Evolutionary conservation across 2,113 vertebrate species (phyloP).

Genomic region (Thamnophis sirtalis): DNA sequence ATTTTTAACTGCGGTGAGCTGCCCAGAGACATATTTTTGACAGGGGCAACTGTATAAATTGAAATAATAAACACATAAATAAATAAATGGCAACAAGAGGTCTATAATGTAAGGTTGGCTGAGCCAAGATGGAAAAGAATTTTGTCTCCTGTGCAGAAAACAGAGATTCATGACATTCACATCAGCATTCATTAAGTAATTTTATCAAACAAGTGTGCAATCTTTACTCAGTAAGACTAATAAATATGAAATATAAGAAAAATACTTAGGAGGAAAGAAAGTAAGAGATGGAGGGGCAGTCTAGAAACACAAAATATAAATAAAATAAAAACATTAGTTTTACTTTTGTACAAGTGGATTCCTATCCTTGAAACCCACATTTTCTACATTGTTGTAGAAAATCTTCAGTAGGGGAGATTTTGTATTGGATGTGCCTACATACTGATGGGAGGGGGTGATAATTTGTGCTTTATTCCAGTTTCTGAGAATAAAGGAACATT

Average conservation of each 20-base stretch:
- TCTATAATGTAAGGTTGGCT: neutral
- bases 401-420: neutral
- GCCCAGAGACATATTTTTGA: neutral
- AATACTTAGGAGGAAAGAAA: neutral
- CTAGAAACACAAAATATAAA: neutral
- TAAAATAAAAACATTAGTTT: neutral
- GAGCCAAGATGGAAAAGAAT: slow-evolving; percentile 17
- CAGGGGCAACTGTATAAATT: neutral
- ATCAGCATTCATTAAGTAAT: neutral
- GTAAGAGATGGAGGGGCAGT: neutral
- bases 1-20: neutral
- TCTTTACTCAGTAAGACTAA: neutral
- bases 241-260: neutral
- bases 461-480: neutral
- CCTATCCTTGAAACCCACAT: neutral
- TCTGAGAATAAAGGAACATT: neutral
- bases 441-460: neutral
- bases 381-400: neutral
- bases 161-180: neutral
- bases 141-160: neutral
- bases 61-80: neutral
- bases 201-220: slow-evolving; percentile 1
- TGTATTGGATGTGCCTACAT: neutral
- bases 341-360: neutral
- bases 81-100: neutral